phyloP scores from a whole-genome alignment of 1,140 invertebrate genomes.

The Drosophila sulfurigaster region DNA sequence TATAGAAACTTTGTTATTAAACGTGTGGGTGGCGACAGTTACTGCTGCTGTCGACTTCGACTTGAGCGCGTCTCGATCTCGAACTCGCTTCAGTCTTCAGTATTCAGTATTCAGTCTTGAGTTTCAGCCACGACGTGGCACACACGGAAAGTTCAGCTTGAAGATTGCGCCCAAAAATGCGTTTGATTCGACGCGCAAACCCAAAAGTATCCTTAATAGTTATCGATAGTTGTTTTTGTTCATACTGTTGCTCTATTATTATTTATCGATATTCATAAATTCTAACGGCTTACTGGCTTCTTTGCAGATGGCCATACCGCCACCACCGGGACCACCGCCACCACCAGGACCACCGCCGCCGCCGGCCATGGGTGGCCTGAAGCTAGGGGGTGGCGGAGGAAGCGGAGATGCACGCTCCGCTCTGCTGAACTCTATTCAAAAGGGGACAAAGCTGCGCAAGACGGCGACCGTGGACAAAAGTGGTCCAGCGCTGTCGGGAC shows the following conservation, averaged over 20 bases:
- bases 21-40: slow-evolving; percentile 67
- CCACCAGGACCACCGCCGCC: slow-evolving; percentile 88
- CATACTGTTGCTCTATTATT: neutral
- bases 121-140: slow-evolving; percentile 41
- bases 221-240: neutral
- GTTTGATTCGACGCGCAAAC: slow-evolving; percentile 52
- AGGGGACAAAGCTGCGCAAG: slow-evolving; percentile 93
- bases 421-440: slow-evolving; percentile 92
- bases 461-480: slow-evolving; percentile 95
- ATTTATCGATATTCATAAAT: neutral
- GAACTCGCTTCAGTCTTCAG: slow-evolving; percentile 15
- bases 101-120: slow-evolving; percentile 48
- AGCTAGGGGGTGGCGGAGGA: slow-evolving; percentile 81
- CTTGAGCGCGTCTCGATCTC: slow-evolving; percentile 14
- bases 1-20: slow-evolving; percentile 70
- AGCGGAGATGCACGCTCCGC: slow-evolving; percentile 87
- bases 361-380: slow-evolving; percentile 85
- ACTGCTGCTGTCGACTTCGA: slow-evolving; percentile 20
- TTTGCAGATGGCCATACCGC: slow-evolving; percentile 86
- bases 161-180: slow-evolving; percentile 34
- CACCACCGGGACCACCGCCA: slow-evolving; percentile 87
- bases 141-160: slow-evolving; percentile 30
- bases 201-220: slow-evolving; percentile 45
- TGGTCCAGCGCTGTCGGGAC: slow-evolving; percentile 90
- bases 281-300: neutral